phyloP scores from a whole-genome alignment of 2,888 invertebrate genomes.

The Polyommatus iphigenia region DNA sequence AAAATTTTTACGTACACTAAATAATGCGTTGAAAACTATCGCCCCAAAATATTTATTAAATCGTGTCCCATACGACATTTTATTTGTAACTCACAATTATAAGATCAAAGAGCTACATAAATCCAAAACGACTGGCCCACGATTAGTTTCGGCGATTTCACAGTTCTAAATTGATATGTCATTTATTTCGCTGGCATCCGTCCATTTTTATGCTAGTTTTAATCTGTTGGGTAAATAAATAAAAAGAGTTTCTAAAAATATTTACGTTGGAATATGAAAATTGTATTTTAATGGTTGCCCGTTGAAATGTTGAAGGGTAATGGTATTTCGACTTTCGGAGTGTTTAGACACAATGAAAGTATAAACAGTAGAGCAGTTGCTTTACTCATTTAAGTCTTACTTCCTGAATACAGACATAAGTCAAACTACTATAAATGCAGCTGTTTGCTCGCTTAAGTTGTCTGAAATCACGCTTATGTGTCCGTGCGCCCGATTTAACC shows the following conservation, averaged over 20 bases:
- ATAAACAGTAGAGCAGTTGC: neutral
- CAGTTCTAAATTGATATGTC: conserved; percentile 30
- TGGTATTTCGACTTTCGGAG: neutral
- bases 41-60: neutral
- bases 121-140: neutral
- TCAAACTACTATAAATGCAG: no score
- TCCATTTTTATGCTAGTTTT: conserved; percentile 28
- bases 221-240: conserved; percentile 22
- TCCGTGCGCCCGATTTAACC: no score
- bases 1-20: neutral
- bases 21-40: conserved; percentile 32
- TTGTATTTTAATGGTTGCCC: neutral
- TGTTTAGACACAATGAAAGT: neutral
- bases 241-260: conserved; percentile 17
- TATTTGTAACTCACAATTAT: conserved; percentile 23
- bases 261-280: neutral
- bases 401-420: no score
- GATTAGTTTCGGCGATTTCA: conserved; percentile 29
- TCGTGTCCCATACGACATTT: conserved; percentile 7
- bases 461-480: no score
- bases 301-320: conserved; percentile 5
- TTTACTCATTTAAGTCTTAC: no score
- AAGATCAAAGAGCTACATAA: conserved; percentile 21
- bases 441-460: no score
- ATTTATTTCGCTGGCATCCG: conserved; percentile 23